phyloP scores from a whole-genome alignment of 2,797 vertebrate genomes.

The Gastrophryne carolinensis region DNA sequence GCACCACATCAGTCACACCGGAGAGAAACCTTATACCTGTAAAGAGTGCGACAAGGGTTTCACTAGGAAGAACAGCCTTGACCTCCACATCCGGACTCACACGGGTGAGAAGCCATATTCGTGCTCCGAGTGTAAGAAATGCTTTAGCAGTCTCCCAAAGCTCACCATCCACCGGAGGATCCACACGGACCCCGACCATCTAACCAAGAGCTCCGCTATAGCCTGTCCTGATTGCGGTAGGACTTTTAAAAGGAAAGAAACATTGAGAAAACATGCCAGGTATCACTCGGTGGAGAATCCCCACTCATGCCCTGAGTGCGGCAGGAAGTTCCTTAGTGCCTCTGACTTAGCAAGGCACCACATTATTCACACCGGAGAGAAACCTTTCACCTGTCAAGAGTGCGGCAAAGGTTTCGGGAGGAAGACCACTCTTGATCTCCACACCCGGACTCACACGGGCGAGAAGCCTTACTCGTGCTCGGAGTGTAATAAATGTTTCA shows the following conservation, averaged over 20 bases:
- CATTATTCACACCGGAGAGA: not conserved
- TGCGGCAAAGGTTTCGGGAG: not conserved
- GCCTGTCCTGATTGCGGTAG: not conserved
- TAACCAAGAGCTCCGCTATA: not conserved
- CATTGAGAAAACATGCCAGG: not conserved
- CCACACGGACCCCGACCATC: not conserved
- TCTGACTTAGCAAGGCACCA: not conserved
- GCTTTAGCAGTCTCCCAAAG: slow-evolving; percentile 19
- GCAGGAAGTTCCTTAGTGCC: not conserved
- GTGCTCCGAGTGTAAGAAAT: slow-evolving; percentile 15
- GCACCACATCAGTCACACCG: slow-evolving; percentile 24
- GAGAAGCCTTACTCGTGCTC: not conserved
- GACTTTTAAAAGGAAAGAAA: not conserved
- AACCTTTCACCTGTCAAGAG: not conserved
- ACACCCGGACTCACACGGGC: not conserved
- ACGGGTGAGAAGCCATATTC: slow-evolving; percentile 26
- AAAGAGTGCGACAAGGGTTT: slow-evolving; percentile 28
- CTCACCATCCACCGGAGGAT: slow-evolving; percentile 11
- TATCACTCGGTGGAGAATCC: not conserved
- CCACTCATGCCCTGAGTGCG: not conserved
- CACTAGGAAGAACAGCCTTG: slow-evolving; percentile 20
- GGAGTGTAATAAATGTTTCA: not conserved
- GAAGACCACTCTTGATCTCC: not conserved
- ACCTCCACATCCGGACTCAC: slow-evolving; percentile 8
- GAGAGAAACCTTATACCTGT: slow-evolving; percentile 29